Evolutionary conservation across 2,888 invertebrate genomes (phyloP).

Genomic region (Cheilosia scutellata): DNA sequence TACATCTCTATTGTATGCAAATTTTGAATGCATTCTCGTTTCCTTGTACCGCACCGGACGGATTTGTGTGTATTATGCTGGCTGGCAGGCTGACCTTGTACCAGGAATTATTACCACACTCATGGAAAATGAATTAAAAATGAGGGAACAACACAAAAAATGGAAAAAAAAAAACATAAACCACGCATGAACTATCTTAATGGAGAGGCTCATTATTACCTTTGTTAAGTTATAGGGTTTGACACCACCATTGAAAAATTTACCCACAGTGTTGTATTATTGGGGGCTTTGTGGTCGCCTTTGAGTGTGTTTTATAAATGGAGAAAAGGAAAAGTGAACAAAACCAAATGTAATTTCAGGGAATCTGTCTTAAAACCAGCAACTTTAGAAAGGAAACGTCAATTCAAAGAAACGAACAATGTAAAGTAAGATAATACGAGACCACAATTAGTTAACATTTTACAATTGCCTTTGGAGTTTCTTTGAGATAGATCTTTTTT

Average conservation of each 20-base stretch:
- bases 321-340: neutral
- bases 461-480: no score
- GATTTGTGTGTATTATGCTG: slow-evolving; percentile 5
- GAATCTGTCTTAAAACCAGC: neutral
- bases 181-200: slow-evolving; percentile 8
- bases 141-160: neutral
- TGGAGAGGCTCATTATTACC: neutral
- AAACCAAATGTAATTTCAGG: neutral
- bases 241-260: slow-evolving; percentile 3
- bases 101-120: slow-evolving; percentile 46
- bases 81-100: slow-evolving; percentile 56
- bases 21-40: slow-evolving; percentile 3
- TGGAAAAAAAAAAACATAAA: slow-evolving; percentile 16
- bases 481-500: no score
- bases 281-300: neutral
- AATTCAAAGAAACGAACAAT: neutral
- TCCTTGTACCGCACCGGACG: neutral
- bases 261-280: neutral
- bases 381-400: neutral
- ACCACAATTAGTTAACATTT: no score
- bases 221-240: neutral
- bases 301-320: slow-evolving; percentile 2
- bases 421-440: no score
- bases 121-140: slow-evolving; percentile 49
- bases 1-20: neutral